phyloP scores from a whole-genome alignment of 2,888 invertebrate genomes.

The Rhagophthalmus giganteus region DNA sequence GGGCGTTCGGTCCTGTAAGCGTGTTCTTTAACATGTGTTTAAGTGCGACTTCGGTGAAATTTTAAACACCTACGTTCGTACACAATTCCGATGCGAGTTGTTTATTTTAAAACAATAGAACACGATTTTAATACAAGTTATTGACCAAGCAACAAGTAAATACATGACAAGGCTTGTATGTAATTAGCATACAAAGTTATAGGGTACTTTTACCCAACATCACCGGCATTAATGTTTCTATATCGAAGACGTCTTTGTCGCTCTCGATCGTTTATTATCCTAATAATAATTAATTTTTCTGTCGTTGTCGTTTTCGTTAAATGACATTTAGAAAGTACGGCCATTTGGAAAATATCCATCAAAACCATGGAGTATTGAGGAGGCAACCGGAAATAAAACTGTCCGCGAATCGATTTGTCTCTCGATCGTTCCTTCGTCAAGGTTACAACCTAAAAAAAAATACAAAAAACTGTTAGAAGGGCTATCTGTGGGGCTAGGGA shows the following conservation, averaged over 20 bases:
- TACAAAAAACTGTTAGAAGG: too few species aligned
- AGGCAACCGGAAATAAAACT: too few species aligned
- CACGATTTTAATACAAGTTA: conserved; percentile 54
- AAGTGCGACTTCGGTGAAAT: conserved; percentile 33
- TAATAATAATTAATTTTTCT: too few species aligned
- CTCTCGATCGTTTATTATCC: conserved; percentile 18
- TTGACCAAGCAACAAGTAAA: conserved; percentile 54
- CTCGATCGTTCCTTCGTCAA: too few species aligned
- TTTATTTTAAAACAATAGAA: conserved; percentile 56
- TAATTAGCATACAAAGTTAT: conserved; percentile 55
- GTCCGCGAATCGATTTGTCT: too few species aligned
- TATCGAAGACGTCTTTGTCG: conserved; percentile 24
- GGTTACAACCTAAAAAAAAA: too few species aligned
- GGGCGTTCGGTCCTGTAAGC: not conserved
- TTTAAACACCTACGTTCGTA: conserved; percentile 51
- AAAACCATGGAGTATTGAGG: too few species aligned
- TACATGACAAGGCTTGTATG: conserved; percentile 55
- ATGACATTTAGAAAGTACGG: too few species aligned
- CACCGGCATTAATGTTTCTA: conserved; percentile 30
- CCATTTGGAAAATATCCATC: too few species aligned
- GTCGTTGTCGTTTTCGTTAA: too few species aligned
- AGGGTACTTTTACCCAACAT: too few species aligned
- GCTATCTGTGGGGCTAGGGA: too few species aligned
- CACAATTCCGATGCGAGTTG: conserved; percentile 49
- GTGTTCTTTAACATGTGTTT: not conserved